Conservation (phyloP, 2,888 invertebrate species). For the Perizoma affinitatum region DNA sequence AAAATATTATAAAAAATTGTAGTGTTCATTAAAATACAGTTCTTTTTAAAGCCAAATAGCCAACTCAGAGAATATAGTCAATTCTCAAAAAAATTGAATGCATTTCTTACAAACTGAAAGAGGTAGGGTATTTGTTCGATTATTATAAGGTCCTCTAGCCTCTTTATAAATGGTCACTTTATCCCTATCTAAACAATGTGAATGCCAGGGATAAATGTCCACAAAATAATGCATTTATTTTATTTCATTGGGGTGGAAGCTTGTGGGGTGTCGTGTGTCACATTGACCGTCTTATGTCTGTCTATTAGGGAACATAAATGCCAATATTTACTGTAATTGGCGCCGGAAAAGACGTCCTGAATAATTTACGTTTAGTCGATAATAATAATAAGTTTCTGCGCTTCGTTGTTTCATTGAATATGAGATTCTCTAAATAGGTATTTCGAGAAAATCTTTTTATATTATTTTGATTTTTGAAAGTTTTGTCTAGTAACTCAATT, state of each 20-base stretch:
- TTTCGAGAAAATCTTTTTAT: too few species aligned
- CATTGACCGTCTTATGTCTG: conserved; percentile 67
- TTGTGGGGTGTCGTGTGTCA: conserved; percentile 65
- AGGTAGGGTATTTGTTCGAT: not conserved
- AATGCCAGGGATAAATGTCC: conserved; percentile 50
- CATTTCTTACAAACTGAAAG: too few species aligned
- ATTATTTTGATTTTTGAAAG: too few species aligned
- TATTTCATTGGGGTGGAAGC: conserved; percentile 63
- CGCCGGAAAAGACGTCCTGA: conserved; percentile 48
- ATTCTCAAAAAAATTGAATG: too few species aligned
- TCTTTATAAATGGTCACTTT: conserved; percentile 22
- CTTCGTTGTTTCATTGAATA: not conserved
- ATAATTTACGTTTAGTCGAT: conserved; percentile 44
- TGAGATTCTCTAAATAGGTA: too few species aligned
- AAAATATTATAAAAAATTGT: not conserved
- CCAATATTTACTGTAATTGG: conserved; percentile 64
- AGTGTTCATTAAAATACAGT: too few species aligned
- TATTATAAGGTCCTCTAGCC: not conserved
- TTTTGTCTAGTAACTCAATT: too few species aligned
- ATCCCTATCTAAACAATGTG: conserved; percentile 46
- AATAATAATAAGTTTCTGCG: not conserved
- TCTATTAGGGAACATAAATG: conserved; percentile 68
- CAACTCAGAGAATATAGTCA: too few species aligned
- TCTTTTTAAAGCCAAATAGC: too few species aligned
- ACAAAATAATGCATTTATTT: conserved; percentile 69